phyloP scores from a whole-genome alignment of 2,888 invertebrate genomes.

The Chrysolina haemoptera region DNA sequence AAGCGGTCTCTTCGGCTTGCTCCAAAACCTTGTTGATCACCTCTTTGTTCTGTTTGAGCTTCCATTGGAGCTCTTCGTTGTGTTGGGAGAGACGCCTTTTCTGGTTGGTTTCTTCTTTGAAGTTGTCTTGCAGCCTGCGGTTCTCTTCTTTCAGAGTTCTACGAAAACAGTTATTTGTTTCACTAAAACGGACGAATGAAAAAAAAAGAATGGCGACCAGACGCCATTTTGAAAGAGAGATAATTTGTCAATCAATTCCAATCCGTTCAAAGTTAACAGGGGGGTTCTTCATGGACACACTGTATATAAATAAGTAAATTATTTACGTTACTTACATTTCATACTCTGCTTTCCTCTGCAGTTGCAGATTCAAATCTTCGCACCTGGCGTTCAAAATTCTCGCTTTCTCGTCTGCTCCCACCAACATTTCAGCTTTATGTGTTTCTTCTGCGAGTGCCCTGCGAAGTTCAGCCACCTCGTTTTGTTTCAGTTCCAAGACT shows the following conservation, averaged over 20 bases:
- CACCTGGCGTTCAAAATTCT: slow-evolving; percentile 85
- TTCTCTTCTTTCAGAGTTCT: slow-evolving; percentile 81
- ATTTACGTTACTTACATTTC: slow-evolving; percentile 76
- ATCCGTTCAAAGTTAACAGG: too few relatives aligned
- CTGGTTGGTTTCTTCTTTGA: slow-evolving; percentile 84
- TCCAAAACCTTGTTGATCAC: slow-evolving; percentile 72
- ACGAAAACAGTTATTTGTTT: slow-evolving; percentile 45
- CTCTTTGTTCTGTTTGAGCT: slow-evolving; percentile 86
- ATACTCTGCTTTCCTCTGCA: slow-evolving; percentile 78
- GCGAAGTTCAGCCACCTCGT: slow-evolving; percentile 85
- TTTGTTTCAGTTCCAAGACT: slow-evolving; percentile 90
- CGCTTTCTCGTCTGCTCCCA: slow-evolving; percentile 81
- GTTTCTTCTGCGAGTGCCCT: slow-evolving; percentile 80
- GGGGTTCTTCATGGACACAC: too few relatives aligned
- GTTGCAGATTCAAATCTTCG: slow-evolving; percentile 87
- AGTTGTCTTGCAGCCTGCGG: slow-evolving; percentile 80
- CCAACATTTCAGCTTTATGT: slow-evolving; percentile 83
- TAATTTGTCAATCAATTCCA: too few relatives aligned
- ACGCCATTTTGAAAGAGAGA: too few relatives aligned
- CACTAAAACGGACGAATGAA: too few relatives aligned
- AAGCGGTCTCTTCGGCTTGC: slow-evolving; percentile 59
- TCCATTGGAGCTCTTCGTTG: slow-evolving; percentile 92
- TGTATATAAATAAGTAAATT: background rate
- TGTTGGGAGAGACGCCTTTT: slow-evolving; percentile 84
- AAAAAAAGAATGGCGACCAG: too few relatives aligned